phyloP scores from a whole-genome alignment of 2,113 vertebrate genomes.

The Ornithorhynchus anatinus region DNA sequence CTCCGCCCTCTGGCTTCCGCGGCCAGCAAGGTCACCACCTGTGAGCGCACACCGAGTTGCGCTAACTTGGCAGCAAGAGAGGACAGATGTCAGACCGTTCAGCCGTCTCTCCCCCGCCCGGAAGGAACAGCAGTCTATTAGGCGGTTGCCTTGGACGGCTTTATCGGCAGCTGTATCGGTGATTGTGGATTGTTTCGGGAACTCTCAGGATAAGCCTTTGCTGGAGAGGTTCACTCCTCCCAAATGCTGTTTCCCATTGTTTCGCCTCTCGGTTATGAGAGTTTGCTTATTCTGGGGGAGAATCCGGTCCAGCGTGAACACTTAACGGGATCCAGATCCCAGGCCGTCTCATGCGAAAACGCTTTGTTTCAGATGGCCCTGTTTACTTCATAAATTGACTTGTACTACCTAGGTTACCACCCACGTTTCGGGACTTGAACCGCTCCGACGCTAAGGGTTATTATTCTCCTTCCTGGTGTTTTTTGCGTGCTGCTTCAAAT shows the following conservation, averaged over 20 bases:
- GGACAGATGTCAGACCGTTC: background rate
- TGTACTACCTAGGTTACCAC: background rate
- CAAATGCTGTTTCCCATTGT: background rate
- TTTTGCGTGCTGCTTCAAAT: background rate
- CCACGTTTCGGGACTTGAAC: background rate
- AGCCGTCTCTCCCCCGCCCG: background rate
- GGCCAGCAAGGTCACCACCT: background rate
- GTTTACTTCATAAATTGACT: background rate
- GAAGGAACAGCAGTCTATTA: slow-evolving; percentile 1
- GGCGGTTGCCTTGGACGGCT: background rate
- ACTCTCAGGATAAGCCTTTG: background rate
- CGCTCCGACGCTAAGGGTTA: background rate
- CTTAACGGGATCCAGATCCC: background rate
- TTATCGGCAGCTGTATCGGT: background rate
- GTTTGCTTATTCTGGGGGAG: slow-evolving; percentile 2
- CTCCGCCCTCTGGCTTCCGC: slow-evolving; percentile 11
- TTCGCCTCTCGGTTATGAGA: slow-evolving; percentile 3
- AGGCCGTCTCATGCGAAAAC: background rate
- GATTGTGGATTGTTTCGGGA: slow-evolving; percentile 7
- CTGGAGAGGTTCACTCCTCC: background rate
- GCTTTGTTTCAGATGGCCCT: background rate
- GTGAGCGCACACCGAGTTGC: slow-evolving; percentile 12
- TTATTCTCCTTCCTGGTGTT: background rate
- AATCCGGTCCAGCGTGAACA: background rate
- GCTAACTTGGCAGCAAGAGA: slow-evolving; percentile 3